These are phyloP conservation scores for Diachrysia chrysitis DNA, from an alignment of 2,888 invertebrate species.

Conservation along the genomic window DNA sequence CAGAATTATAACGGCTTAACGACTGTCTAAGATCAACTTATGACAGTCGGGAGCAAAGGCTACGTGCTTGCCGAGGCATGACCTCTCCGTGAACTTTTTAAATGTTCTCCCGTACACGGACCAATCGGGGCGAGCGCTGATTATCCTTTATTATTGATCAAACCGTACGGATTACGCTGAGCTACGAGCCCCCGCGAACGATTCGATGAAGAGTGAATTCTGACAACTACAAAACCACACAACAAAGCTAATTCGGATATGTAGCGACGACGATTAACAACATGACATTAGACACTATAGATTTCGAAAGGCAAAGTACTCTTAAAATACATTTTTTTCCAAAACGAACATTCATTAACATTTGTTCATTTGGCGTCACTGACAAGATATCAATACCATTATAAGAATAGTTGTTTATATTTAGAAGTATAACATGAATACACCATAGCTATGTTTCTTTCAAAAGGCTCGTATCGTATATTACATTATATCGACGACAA, in stretches of 20 bases:
- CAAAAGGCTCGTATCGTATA: conserved; percentile 48
- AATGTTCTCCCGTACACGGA: too few relatives aligned
- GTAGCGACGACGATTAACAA: conserved; percentile 37
- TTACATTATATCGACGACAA: conserved; percentile 37
- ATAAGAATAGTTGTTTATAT: conserved; percentile 58
- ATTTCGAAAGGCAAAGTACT: conserved; percentile 54
- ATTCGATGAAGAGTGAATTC: conserved; percentile 37
- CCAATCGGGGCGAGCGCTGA: too few relatives aligned
- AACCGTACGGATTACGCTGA: too few relatives aligned
- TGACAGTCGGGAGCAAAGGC: too few relatives aligned
- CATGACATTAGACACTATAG: conserved; percentile 30
- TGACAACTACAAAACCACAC: conserved; percentile 23
- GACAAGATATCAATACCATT: conserved; percentile 55
- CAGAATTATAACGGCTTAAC: too few relatives aligned
- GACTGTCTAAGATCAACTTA: too few relatives aligned
- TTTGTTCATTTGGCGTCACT: conserved; percentile 56
- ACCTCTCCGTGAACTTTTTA: too few relatives aligned
- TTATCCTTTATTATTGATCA: too few relatives aligned
- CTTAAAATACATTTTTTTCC: conserved; percentile 45
- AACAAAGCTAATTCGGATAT: conserved; percentile 43
- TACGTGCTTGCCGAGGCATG: too few relatives aligned
- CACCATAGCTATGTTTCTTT: conserved; percentile 47
- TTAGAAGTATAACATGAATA: conserved; percentile 56
- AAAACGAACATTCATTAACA: conserved; percentile 44
- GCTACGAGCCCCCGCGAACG: too few relatives aligned